Evolutionary conservation across 2,113 vertebrate species (phyloP).

Genomic region (Megalops atlanticus): DNA sequence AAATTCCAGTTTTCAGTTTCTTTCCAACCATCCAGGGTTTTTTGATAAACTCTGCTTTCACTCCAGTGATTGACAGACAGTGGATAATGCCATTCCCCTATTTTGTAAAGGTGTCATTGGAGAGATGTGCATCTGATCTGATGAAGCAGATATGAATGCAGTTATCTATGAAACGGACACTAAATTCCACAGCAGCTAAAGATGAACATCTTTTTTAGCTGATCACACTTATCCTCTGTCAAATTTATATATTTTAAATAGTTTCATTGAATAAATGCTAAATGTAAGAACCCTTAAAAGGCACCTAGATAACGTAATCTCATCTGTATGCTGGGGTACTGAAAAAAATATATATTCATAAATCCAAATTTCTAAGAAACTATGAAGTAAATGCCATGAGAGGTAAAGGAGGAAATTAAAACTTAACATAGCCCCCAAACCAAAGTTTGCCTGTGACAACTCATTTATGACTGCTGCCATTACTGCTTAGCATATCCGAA

Average conservation of each 20-base stretch:
- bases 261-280: background rate
- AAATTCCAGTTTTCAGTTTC: conserved; percentile 6
- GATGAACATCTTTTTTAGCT: background rate
- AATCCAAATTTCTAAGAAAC: too few relatives aligned
- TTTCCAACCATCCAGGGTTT: background rate
- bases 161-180: background rate
- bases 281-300: background rate
- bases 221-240: background rate
- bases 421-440: background rate
- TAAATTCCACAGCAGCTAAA: background rate
- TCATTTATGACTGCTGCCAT: too few relatives aligned
- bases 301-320: background rate
- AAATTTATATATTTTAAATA: background rate
- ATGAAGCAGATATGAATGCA: background rate
- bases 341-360: background rate
- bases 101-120: background rate
- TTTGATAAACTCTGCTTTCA: background rate
- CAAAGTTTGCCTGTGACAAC: background rate
- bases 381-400: too few relatives aligned
- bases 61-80: conserved; percentile 7
- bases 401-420: too few relatives aligned
- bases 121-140: background rate
- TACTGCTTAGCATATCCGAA: too few relatives aligned
- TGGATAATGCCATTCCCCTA: background rate
- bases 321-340: background rate